Base-by-base conservation (phyloP, 2,888 invertebrate genomes). In the Antheraea assamensis region DNA sequence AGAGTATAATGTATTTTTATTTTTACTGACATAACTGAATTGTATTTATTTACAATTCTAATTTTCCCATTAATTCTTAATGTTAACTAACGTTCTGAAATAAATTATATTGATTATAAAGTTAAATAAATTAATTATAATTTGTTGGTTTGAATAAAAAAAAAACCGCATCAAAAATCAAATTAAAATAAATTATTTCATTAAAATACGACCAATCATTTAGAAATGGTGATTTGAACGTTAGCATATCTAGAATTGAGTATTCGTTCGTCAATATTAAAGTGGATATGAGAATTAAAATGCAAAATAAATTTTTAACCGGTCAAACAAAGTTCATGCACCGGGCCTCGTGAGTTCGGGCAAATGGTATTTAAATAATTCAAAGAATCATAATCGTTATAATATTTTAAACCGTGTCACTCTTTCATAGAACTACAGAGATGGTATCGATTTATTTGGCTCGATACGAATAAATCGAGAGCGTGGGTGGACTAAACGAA, bases 241-340 rank as follows among this genome's bases (percentile, higher is more conserved):
- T 68, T 35, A 10, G 21, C 19, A 68, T 68, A 68, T 68, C 4
- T 10, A 35, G 21, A 68, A 66, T 66, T 66, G 19, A 31, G 13
- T 66, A 66, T 66, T 30, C 66, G 31, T 66, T 66, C 30, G 64
- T 64, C 4, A 64, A 31, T 66, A 3, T 35, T 68, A 68, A 68
- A 35, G 17, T 66, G 64, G 64, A 68, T 35, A 68, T 68, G 4
- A 35, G 3, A n/a, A 35, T 31, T 68, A 35, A 35, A 21, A 35
- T 68, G 35, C n/a, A 13, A 21, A 35, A 35, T 68, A 64, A 10
- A 64, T 64, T 64, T n/a, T 31, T 15, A 66, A 66, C 66, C 19
- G 31, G 35, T 68, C n/a, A 31, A 21, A 35, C 35, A 35, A 68
- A 68, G 35, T 68, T 68, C 35, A 21, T 35, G 21, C n/a, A 35